Evolutionary conservation across 2,797 vertebrate genomes (phyloP).

Genomic region (Naso thynnoides): DNA sequence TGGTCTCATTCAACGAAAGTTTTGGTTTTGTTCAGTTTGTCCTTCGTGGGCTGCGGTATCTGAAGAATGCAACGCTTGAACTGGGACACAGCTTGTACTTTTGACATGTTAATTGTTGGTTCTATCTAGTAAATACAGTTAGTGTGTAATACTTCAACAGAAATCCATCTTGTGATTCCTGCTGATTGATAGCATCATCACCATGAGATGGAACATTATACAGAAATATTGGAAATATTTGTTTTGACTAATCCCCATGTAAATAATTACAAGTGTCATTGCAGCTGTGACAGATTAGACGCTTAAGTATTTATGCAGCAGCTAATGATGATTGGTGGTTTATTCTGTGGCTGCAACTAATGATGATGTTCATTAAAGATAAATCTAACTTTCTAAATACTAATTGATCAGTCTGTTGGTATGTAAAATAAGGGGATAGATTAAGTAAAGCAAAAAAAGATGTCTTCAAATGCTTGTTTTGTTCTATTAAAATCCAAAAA

Average conservation of each 20-base stretch:
- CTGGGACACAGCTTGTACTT: no score
- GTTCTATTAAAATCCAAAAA: slow-evolving; percentile 2
- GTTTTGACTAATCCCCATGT: slow-evolving; percentile 3
- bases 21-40: no score
- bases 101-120: no score
- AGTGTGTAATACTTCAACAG: not conserved
- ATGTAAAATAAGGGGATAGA: not conserved
- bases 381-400: not conserved
- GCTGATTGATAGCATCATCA: not conserved
- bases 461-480: not conserved
- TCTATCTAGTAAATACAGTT: no score
- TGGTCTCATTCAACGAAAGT: no score
- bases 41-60: no score
- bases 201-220: not conserved
- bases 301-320: slow-evolving; percentile 1
- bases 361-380: slow-evolving; percentile 18
- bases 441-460: not conserved
- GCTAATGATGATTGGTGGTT: slow-evolving; percentile 14
- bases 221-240: slow-evolving; percentile 5
- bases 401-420: not conserved
- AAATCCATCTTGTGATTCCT: slow-evolving; percentile 5
- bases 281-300: not conserved
- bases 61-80: no score
- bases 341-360: not conserved
- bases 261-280: not conserved